A percentile compares a stretch with the other conserved stretches of the same genome.
Conservation (phyloP, 2,797 vertebrate species). For the Ibycter americanus region DNA sequence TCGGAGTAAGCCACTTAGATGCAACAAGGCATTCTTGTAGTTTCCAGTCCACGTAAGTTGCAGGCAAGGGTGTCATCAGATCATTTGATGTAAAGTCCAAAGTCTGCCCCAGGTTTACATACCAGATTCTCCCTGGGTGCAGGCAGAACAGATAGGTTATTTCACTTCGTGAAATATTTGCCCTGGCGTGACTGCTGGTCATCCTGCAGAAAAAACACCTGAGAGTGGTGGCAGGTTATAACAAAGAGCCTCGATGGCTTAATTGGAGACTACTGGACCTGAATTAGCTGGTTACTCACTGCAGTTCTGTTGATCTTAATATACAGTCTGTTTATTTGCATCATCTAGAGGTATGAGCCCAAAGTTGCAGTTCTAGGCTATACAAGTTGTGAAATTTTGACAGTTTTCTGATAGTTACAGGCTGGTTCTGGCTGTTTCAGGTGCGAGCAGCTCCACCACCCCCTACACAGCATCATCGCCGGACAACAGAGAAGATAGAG, state of each 20-base stretch:
- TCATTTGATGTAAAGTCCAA: no score
- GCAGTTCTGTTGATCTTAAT: background rate
- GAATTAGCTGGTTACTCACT: background rate
- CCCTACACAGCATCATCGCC: conserved; percentile 89
- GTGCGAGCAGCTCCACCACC: conserved; percentile 95
- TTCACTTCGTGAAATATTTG: background rate
- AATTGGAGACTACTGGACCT: accelerated
- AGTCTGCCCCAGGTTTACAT: background rate
- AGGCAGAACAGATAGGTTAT: background rate
- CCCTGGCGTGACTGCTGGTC: accelerated
- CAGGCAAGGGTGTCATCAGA: background rate
- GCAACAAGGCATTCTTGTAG: background rate
- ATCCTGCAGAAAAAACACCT: background rate
- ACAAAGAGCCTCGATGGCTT: background rate
- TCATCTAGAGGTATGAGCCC: accelerated
- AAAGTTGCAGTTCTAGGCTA: background rate
- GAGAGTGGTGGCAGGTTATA: accelerated
- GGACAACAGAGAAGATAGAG: conserved; percentile 90
- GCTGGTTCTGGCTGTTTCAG: conserved; percentile 73
- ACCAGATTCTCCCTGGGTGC: accelerated
- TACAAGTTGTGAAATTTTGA: accelerated
- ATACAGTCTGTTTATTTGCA: accelerated
- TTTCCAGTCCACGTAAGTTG: background rate
- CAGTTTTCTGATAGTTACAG: background rate
- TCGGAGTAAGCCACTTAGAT: background rate